Evolutionary conservation across 2,113 vertebrate species (phyloP).

Genomic region (Cisticola juncidis): DNA sequence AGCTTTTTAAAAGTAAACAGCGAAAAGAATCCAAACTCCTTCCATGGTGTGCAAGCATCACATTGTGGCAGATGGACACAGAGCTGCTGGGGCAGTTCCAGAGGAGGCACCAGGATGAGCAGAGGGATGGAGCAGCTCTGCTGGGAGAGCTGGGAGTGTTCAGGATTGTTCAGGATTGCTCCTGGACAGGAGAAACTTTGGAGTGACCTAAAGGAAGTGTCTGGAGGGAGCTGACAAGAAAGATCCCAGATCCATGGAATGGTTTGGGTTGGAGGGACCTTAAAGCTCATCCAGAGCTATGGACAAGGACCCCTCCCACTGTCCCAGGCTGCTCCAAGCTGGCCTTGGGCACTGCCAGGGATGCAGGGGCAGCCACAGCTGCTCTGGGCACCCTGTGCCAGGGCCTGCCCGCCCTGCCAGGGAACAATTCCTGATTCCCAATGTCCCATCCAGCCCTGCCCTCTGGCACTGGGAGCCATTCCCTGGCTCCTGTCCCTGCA

Average conservation of each 20-base stretch:
- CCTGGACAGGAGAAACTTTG: not conserved
- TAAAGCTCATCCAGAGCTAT: rapidly evolving
- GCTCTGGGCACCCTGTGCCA: not conserved
- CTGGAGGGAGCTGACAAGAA: not conserved
- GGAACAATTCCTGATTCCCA: not conserved
- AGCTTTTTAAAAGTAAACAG: conserved; percentile 36
- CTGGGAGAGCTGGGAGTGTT: not conserved
- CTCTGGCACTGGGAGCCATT: not conserved
- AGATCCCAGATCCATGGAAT: not conserved
- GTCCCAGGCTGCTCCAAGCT: not conserved
- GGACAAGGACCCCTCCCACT: not conserved
- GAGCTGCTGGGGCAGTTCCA: not conserved
- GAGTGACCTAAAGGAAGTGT: not conserved
- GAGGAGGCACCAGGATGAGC: not conserved
- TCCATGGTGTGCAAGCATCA: not conserved
- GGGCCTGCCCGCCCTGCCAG: not conserved
- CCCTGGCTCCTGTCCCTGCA: not conserved
- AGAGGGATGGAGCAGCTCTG: not conserved
- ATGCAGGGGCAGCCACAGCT: not conserved
- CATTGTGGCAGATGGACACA: not conserved
- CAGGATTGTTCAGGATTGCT: no score
- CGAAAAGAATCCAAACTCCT: not conserved
- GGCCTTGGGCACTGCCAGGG: not conserved
- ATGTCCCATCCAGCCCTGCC: not conserved
- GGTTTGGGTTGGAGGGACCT: not conserved